Base-by-base conservation (phyloP, 2,888 invertebrate species). In the Phytoseiulus persimilis region DNA sequence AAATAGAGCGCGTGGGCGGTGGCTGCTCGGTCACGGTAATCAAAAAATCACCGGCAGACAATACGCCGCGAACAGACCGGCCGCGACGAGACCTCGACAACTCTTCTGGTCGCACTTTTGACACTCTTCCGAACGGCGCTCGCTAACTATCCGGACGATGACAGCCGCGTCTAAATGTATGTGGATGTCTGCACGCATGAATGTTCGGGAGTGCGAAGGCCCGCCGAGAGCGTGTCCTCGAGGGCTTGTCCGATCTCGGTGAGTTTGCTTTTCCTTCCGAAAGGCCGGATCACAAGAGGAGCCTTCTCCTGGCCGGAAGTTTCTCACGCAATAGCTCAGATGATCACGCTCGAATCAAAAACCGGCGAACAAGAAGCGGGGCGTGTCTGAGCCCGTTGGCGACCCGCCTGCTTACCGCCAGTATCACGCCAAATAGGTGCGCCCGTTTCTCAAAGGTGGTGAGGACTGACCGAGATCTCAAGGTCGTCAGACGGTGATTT, bases 11-110 rank as follows among this genome's bases (percentile, higher is more conserved):
- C 65, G 65, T 65, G 28, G 28, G 65, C 65, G 28, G 65, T 65
- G 65, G 65, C 2, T 28, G 65, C 1, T 65, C 65, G 65, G 65
- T 65, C 65, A 65, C 65, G 65, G 65, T 28, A 65, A 65, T 65
- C 65, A 65, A 65, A 65, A 65, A 65, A 65, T 65, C 65, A 65
- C 65, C 65, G 65, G 65, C 65, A 65, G 65, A 65, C 65, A 65
- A 65, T 65, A 65, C 65, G 65, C n/a, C n/a, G n/a, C 46, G 46
- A 46, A 46, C 46, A 46, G 46, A 14, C 46, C 46, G 46, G 14
- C 9, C 46, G 46, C 65, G 65, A 28, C 14, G 65, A 28, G 65
- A 65, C 65, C 65, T 65, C 65, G 65, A 65, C 65, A 65, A 65
- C 65, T 65, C 65, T 65, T 65, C 65, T 65, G 65, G 65, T 65